A percentile compares a stretch with the other conserved stretches of the same genome.
Evolutionary conservation across 1,140 invertebrate genomes (phyloP).

Genomic region (Mercenaria mercenaria): DNA sequence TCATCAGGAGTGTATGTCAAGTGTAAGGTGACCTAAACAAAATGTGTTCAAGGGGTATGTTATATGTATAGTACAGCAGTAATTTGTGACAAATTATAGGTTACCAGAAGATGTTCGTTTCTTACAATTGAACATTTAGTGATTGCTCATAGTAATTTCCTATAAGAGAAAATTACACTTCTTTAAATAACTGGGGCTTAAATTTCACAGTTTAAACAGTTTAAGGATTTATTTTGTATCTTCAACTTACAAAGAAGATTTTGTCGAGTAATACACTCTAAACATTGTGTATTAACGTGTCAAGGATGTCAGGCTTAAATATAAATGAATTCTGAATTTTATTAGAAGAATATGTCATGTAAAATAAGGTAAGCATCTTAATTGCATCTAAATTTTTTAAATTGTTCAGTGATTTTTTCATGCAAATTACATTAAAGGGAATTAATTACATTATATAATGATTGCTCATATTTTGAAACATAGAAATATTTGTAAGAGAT

Average conservation of each 20-base stretch:
- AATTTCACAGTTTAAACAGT: not conserved
- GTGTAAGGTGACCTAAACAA: not conserved
- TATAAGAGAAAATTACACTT: not conserved
- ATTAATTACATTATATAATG: too few species aligned
- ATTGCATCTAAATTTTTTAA: too few species aligned
- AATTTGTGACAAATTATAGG: constrained; percentile 9
- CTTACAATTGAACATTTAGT: not conserved
- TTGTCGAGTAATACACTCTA: not conserved
- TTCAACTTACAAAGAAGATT: not conserved
- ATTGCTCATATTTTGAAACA: too few species aligned
- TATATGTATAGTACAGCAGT: not conserved
- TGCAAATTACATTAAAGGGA: too few species aligned
- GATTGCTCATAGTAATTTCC: not conserved
- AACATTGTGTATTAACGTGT: not conserved
- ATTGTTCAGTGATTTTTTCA: too few species aligned
- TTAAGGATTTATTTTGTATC: not conserved
- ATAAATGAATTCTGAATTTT: too few species aligned
- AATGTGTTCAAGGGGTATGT: not conserved
- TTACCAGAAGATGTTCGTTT: not conserved
- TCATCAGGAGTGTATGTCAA: not conserved
- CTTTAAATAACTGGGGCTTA: not conserved
- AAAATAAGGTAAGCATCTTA: too few species aligned
- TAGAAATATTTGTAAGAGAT: too few species aligned
- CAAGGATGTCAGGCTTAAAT: not conserved
- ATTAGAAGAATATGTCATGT: too few species aligned